phyloP scores from a whole-genome alignment of 1,140 invertebrate genomes.

The Helicorthomorpha holstii region DNA sequence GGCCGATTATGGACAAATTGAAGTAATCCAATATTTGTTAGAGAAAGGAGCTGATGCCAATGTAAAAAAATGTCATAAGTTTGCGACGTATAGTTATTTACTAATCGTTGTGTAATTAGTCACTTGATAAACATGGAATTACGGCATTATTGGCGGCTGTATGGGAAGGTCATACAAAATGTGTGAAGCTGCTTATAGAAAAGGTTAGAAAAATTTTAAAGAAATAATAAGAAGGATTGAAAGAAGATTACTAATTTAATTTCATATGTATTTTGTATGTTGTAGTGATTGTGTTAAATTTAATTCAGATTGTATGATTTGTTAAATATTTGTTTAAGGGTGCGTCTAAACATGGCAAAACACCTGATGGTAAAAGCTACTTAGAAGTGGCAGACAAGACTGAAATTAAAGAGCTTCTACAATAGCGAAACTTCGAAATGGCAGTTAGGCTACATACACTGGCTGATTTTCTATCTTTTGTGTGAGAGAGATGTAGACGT shows the following conservation, averaged over 20 bases:
- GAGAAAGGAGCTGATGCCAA: conserved; percentile 79
- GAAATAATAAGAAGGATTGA: too few species aligned
- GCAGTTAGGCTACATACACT: not conserved
- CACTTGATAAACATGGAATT: conserved; percentile 83
- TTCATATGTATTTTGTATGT: not conserved
- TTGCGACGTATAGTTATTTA: not conserved
- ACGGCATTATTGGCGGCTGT: conserved; percentile 79
- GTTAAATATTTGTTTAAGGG: conserved; percentile 36
- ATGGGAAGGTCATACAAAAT: conserved; percentile 86
- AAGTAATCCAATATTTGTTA: conserved; percentile 75
- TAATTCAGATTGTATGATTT: not conserved
- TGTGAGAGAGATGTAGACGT: not conserved
- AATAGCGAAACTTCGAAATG: conserved; percentile 11
- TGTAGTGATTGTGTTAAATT: not conserved
- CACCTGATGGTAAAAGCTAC: conserved; percentile 72
- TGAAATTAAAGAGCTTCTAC: conserved; percentile 65
- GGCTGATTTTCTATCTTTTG: not conserved
- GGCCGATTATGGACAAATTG: conserved; percentile 83
- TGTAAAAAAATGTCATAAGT: conserved; percentile 36
- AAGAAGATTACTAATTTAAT: too few species aligned
- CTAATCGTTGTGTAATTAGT: conserved; percentile 34
- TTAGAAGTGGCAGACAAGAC: conserved; percentile 76
- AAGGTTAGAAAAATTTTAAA: conserved; percentile 43
- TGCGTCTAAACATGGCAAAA: conserved; percentile 59
- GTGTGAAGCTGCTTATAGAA: conserved; percentile 69